A percentile compares a stretch with the other conserved stretches of the same genome.
Conservation (phyloP, 2,888 invertebrate species). For the Epinotia nisella region DNA sequence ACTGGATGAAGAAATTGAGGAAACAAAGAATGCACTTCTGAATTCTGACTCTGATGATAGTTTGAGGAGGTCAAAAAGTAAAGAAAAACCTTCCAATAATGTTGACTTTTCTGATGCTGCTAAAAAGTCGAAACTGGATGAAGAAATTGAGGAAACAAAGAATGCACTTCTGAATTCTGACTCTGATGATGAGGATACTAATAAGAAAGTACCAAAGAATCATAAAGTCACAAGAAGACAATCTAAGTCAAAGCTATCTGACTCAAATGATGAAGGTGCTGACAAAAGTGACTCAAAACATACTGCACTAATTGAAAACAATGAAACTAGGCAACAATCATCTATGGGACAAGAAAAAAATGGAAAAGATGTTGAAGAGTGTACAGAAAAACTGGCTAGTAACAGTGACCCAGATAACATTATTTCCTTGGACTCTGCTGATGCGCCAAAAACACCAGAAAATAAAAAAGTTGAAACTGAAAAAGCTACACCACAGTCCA, state of each 20-base stretch:
- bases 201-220: conserved; percentile 30
- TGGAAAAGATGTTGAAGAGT: conserved; percentile 9
- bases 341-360: conserved; percentile 38
- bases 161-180: conserved; percentile 53
- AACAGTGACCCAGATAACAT: conserved; percentile 8
- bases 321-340: not conserved
- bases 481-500: conserved; percentile 54
- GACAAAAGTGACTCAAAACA: not conserved
- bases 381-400: conserved; percentile 1
- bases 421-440: not conserved
- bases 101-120: conserved; percentile 10
- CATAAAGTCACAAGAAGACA: conserved; percentile 8
- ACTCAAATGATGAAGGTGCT: not conserved
- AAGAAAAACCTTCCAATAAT: not conserved
- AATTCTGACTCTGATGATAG: conserved; percentile 53
- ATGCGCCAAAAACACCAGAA: conserved; percentile 41
- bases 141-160: conserved; percentile 35
- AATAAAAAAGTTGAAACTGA: conserved; percentile 49
- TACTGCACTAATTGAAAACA: not conserved
- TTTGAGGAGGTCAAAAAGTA: conserved; percentile 9
- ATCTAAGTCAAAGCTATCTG: conserved; percentile 4
- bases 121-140: conserved; percentile 16
- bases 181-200: conserved; percentile 47
- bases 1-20: conserved; percentile 16
- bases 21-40: conserved; percentile 47